Evolutionary conservation across 2,888 invertebrate species (phyloP).

Genomic region (Seira ritae): DNA sequence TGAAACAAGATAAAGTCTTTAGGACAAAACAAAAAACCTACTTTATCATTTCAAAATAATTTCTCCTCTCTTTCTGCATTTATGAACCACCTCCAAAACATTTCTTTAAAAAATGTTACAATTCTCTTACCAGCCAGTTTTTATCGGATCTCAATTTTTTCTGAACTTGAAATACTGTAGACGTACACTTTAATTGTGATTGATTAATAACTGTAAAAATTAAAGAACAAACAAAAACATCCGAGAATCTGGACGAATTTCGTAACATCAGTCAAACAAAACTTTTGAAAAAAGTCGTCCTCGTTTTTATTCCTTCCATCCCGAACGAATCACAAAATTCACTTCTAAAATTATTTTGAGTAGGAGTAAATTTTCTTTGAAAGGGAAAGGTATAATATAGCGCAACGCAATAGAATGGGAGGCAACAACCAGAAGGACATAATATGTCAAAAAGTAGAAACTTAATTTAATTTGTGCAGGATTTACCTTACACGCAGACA

Average conservation of each 20-base stretch:
- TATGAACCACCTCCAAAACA: slow-evolving; percentile 11
- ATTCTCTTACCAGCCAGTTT: slow-evolving; percentile 54
- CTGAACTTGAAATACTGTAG: slow-evolving; percentile 51
- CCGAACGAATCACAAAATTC: neutral
- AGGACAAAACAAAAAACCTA: neutral
- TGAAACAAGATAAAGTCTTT: neutral
- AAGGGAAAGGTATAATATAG: no score
- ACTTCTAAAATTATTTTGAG: neutral
- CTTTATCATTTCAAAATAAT: neutral
- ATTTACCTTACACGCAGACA: no score
- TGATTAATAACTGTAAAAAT: slow-evolving; percentile 31
- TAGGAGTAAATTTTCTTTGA: neutral
- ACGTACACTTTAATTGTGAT: slow-evolving; percentile 59
- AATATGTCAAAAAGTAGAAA: no score
- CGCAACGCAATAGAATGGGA: no score
- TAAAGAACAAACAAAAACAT: slow-evolving; percentile 31
- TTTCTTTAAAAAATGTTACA: slow-evolving; percentile 28
- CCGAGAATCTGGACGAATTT: slow-evolving; percentile 17
- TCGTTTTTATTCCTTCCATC: slow-evolving; percentile 6
- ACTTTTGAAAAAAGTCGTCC: neutral
- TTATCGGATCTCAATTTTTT: slow-evolving; percentile 57
- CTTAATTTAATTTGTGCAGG: no score
- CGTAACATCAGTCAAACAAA: neutral
- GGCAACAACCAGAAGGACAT: no score
- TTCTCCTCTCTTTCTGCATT: slow-evolving; percentile 4